A percentile compares a stretch with the other conserved stretches of the same genome.
Conservation (phyloP, 2,888 invertebrate species). For the Argynnis bischoffii region DNA sequence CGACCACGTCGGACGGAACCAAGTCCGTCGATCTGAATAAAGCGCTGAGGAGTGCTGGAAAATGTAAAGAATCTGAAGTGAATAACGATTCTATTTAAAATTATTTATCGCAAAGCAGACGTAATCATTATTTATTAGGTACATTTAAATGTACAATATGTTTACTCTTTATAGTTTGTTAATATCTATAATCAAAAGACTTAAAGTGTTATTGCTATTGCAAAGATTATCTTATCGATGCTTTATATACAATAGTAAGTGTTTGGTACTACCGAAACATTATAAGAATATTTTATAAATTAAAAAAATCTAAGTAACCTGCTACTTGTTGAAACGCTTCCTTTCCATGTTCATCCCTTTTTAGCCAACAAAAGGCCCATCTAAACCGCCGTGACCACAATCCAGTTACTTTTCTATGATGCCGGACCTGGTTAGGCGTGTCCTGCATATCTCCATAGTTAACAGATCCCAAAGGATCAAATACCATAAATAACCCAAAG, state of each 20-base stretch:
- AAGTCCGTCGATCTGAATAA: conserved; percentile 92
- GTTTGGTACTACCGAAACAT: too few species aligned
- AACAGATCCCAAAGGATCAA: conserved; percentile 90
- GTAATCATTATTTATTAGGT: not conserved
- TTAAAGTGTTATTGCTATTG: too few species aligned
- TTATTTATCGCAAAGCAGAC: not conserved
- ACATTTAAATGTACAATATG: not conserved
- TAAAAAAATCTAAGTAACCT: conserved; percentile 63
- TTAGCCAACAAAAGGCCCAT: conserved; percentile 88
- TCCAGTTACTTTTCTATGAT: conserved; percentile 86
- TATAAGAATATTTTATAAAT: too few species aligned
- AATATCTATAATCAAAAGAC: too few species aligned
- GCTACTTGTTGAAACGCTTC: conserved; percentile 91
- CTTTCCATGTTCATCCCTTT: conserved; percentile 88
- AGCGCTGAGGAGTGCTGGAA: conserved; percentile 87
- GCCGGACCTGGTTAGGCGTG: conserved; percentile 84
- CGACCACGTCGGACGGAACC: conserved; percentile 94
- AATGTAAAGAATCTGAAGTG: conserved; percentile 5
- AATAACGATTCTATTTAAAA: not conserved
- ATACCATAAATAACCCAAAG: conserved; percentile 89
- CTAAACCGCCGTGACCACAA: conserved; percentile 89
- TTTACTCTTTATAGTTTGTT: too few species aligned
- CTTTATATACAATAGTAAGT: too few species aligned
- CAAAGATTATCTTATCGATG: too few species aligned
- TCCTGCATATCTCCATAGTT: conserved; percentile 84